These are phyloP conservation scores for Aplidium turbinatum DNA, from an alignment of 23 tunicate genomes.

Conservation along the genomic window DNA sequence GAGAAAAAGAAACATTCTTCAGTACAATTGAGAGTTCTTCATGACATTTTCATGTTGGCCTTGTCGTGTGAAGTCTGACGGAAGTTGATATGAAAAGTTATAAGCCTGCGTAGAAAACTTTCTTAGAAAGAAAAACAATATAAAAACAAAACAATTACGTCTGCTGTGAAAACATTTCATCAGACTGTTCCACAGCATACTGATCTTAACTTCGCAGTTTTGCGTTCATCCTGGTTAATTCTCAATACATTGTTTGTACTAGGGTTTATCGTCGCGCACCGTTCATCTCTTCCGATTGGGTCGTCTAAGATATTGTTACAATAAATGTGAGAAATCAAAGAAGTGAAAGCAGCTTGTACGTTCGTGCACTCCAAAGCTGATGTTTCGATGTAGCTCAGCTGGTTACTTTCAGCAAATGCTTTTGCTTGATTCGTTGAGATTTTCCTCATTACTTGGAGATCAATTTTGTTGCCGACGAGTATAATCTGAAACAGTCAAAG, in stretches of 20 bases:
- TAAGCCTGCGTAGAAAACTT: too few species aligned
- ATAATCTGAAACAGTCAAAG: conserved; percentile 70
- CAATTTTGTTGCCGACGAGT: conserved; percentile 88
- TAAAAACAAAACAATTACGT: too few species aligned
- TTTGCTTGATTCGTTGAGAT: conserved; percentile 41
- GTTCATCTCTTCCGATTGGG: background rate
- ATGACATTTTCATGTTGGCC: too few species aligned
- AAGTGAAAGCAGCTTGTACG: conserved; percentile 65
- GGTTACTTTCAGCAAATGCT: conserved; percentile 66
- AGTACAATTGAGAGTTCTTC: too few species aligned
- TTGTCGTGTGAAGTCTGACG: too few species aligned
- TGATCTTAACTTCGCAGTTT: background rate
- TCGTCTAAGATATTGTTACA: conserved; percentile 43
- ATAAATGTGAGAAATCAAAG: conserved; percentile 57
- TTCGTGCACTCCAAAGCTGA: conserved; percentile 84
- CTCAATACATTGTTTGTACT: background rate
- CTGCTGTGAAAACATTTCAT: background rate
- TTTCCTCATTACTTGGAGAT: conserved; percentile 50
- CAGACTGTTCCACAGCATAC: background rate
- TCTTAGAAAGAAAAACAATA: too few species aligned
- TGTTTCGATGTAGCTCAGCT: conserved; percentile 73
- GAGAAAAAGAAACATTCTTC: too few species aligned
- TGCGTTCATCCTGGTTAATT: too few species aligned
- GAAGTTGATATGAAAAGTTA: too few species aligned
- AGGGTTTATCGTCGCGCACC: background rate